These are phyloP conservation scores for Anarhynchus alexandrinus DNA, from an alignment of 2,113 vertebrate genomes.

Conservation along the genomic window DNA sequence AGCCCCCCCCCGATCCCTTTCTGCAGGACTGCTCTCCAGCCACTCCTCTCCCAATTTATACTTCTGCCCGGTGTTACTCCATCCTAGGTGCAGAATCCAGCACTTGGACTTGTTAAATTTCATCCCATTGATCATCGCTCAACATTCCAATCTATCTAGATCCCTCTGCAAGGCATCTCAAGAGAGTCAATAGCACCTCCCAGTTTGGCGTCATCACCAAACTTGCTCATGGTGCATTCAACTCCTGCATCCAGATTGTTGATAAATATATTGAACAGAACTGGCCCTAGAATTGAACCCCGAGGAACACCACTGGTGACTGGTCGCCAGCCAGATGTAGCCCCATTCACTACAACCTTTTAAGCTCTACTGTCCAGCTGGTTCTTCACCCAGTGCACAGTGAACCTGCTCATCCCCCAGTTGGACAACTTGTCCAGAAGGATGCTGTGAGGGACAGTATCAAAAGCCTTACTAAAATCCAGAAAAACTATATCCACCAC, in stretches of 20 bases:
- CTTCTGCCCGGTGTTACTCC: background rate
- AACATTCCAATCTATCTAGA: background rate
- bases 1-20: background rate
- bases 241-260: background rate
- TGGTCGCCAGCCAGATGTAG: background rate
- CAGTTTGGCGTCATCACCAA: background rate
- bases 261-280: background rate
- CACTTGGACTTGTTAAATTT: background rate
- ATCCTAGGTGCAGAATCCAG: background rate
- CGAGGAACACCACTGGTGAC: background rate
- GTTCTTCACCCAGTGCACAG: no score
- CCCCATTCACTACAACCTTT: no score
- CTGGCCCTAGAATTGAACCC: background rate
- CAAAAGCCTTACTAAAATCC: background rate
- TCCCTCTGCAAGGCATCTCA: background rate
- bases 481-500: fast-evolving
- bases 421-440: no score
- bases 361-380: no score
- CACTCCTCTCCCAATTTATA: background rate
- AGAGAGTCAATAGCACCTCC: background rate
- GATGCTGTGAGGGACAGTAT: no score
- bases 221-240: background rate
- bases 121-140: background rate
- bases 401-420: no score
- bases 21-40: background rate